A percentile compares a stretch with the other conserved stretches of the same genome.
Conservation (phyloP, 2,888 invertebrate species). For the Perizoma flavofasciatum region DNA sequence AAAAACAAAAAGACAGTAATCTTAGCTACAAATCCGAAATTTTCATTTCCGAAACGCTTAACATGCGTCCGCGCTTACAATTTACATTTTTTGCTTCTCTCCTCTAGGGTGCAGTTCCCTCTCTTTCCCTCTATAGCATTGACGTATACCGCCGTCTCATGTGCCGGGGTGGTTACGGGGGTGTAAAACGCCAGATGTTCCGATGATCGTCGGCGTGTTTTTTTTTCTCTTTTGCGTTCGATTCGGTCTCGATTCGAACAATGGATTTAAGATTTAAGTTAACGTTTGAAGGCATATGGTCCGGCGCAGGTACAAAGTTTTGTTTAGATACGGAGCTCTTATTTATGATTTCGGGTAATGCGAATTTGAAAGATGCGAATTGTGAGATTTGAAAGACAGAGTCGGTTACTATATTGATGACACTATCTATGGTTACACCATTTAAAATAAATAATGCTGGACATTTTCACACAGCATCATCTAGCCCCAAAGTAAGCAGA, state of each 20-base stretch:
- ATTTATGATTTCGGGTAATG: slow-evolving; percentile 20
- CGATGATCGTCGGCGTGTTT: slow-evolving; percentile 41
- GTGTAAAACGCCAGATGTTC: slow-evolving; percentile 66
- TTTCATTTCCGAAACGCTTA: slow-evolving; percentile 60
- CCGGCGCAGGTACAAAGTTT: slow-evolving; percentile 49
- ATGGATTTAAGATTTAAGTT: slow-evolving; percentile 51
- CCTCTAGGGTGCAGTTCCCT: slow-evolving; percentile 44
- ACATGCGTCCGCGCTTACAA: slow-evolving; percentile 55
- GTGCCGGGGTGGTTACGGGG: slow-evolving; percentile 55
- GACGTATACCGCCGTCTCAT: slow-evolving; percentile 41
- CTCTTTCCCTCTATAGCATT: slow-evolving; percentile 10
- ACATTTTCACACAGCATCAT: too few species aligned
- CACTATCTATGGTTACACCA: too few species aligned
- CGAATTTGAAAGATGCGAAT: slow-evolving; percentile 21
- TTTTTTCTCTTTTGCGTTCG: slow-evolving; percentile 52
- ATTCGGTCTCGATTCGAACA: slow-evolving; percentile 56
- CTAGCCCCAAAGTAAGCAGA: too few species aligned
- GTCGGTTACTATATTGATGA: background rate
- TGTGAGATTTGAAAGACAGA: background rate
- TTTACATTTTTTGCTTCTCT: slow-evolving; percentile 46
- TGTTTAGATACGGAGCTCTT: slow-evolving; percentile 14
- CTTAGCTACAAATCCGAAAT: slow-evolving; percentile 26
- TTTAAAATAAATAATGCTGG: too few species aligned
- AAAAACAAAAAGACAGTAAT: slow-evolving; percentile 26
- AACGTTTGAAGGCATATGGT: slow-evolving; percentile 43